Percentiles rank a stretch among this genome's conserved stretches.
These are phyloP conservation scores for Myrmophylax atrothorax DNA, from an alignment of 2,113 vertebrate species.

Conservation along the genomic window DNA sequence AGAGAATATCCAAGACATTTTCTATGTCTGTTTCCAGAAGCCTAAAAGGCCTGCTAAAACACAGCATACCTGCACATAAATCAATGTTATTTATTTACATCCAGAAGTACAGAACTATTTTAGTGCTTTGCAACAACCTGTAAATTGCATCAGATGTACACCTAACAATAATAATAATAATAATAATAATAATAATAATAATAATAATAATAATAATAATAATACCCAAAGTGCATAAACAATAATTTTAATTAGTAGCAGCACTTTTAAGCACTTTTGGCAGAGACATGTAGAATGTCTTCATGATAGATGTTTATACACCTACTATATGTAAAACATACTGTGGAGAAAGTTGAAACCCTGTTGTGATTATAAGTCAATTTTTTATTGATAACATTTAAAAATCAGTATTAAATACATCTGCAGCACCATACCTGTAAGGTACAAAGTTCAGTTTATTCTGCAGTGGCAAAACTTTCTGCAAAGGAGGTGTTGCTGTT, in stretches of 20 bases:
- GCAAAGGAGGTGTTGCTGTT: not conserved
- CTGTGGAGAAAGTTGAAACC: not conserved
- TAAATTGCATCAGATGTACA: not conserved
- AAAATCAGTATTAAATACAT: not conserved
- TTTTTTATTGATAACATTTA: not conserved
- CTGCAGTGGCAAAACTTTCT: not conserved
- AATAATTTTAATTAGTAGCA: not conserved
- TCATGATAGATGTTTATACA: not conserved
- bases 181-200: not conserved
- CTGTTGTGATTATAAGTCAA: not conserved
- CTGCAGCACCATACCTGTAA: accelerated
- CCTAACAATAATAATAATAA: not conserved
- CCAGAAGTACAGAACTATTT: not conserved
- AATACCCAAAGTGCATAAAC: not conserved
- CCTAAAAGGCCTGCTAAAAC: not conserved
- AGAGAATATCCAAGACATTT: not conserved
- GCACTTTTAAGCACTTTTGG: not conserved
- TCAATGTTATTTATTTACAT: not conserved
- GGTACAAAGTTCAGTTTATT: not conserved
- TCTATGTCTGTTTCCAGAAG: not conserved
- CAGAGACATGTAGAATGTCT: not conserved
- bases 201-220: not conserved
- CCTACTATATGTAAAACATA: not conserved
- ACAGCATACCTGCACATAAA: not conserved
- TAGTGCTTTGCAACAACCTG: not conserved